Evolutionary conservation across 2,113 vertebrate species (phyloP).

Genomic region (Mus spicilegus): DNA sequence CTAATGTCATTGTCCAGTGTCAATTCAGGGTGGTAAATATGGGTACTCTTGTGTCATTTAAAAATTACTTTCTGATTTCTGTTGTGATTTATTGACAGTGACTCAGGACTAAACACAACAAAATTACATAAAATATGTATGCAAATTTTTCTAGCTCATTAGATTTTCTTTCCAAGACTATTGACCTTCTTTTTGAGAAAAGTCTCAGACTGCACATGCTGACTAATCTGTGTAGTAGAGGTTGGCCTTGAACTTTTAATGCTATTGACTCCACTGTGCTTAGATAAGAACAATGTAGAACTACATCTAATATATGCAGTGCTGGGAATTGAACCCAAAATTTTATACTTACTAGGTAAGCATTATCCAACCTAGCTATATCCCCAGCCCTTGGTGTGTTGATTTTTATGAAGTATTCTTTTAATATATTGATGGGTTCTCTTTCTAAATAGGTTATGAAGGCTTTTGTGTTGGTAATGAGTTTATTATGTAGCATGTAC

Average conservation of each 20-base stretch:
- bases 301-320: neutral
- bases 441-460: neutral
- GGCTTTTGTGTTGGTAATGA: neutral
- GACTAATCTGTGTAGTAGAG: neutral
- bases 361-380: neutral
- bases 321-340: neutral
- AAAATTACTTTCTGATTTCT: neutral
- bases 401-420: constrained; percentile 11
- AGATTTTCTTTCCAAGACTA: neutral
- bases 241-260: neutral
- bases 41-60: neutral
- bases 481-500: neutral
- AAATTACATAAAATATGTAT: neutral
- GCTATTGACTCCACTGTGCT: neutral
- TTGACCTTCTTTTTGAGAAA: neutral
- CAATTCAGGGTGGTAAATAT: neutral
- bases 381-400: neutral
- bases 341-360: neutral
- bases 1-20: neutral
- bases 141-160: neutral
- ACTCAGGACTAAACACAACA: neutral
- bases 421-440: neutral
- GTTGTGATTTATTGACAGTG: neutral
- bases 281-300: too few relatives aligned
- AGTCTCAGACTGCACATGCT: too few relatives aligned